Base-by-base conservation (phyloP, 1,140 invertebrate species). In the Steinernema khuongi region DNA sequence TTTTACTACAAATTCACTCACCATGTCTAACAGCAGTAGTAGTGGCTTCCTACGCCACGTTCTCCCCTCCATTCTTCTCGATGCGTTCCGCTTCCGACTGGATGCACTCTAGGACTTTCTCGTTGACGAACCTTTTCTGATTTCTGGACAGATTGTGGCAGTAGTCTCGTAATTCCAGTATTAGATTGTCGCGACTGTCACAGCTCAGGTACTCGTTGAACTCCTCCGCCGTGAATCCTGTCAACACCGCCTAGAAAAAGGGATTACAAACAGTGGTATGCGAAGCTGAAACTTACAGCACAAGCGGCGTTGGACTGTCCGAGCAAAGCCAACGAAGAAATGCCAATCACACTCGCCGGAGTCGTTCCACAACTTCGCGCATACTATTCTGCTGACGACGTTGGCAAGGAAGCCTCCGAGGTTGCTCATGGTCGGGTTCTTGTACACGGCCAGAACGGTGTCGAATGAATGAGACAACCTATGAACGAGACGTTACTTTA, bases 331-430 rank as follows among this genome's bases (percentile, higher is more conserved):
- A 0, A 31, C 18, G 70, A 75, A 74, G 2, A 79, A 17, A 19
- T 28, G 28, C 29, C 75, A 66, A 2, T 67, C 30, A 17, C 14
- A 31, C 18, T 50, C 41, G 31, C 26, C 78, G 28, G 79, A 44
- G 29, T 29, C 30, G 1, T 80, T 73, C 72, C 72, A 74, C 19
- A 36, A 28, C 28, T 78, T 69, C 30, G 67, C 33, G 1, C 60
- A 36, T 2, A 72, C 74, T 19, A 83, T 44, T 33, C 83, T 85
- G 14, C 32, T 30, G 26, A 81, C 60, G 7, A 81, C 50, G 31
- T 82, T 85, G 31, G 74, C 67, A 7, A 81, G 33, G 60, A 81
- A 81, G 1, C 83, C 77, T 33, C 80, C 79, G 32, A 81, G 69
- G 50, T 70, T 74, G 44, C 14, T 67, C 11, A 67, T 18, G 29